These are phyloP conservation scores for Lycodopsis pacificus DNA, from an alignment of 2,797 vertebrate species.

Conservation along the genomic window DNA sequence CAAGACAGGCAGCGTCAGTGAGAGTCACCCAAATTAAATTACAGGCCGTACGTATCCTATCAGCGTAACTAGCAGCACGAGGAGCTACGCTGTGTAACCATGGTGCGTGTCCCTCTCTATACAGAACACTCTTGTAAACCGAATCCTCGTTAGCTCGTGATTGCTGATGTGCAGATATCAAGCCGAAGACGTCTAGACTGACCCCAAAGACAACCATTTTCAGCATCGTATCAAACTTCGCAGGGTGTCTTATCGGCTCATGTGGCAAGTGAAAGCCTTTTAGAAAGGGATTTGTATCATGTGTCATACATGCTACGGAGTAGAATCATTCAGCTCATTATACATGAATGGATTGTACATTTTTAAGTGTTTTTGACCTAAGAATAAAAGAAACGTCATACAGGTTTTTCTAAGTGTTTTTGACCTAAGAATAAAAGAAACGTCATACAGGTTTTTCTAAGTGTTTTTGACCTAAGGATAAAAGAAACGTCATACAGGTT, in stretches of 20 bases:
- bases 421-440: too few species aligned
- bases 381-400: too few species aligned
- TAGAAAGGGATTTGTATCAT: neutral
- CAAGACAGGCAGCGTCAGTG: conserved; percentile 14
- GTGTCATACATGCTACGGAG: neutral
- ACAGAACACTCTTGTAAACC: neutral
- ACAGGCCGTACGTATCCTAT: conserved; percentile 29
- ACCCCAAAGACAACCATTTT: neutral
- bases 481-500: too few species aligned
- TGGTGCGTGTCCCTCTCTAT: neutral
- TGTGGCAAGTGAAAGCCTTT: neutral
- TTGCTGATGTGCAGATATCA: neutral
- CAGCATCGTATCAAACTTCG: neutral
- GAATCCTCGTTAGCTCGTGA: neutral
- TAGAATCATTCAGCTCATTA: neutral
- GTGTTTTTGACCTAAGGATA: too few species aligned
- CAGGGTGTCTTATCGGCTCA: neutral
- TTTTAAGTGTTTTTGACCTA: too few species aligned
- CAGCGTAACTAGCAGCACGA: conserved; percentile 35
- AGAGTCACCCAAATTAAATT: conserved; percentile 46
- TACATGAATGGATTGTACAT: neutral
- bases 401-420: too few species aligned
- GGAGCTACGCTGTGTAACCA: neutral
- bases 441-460: too few species aligned
- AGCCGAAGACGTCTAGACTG: neutral